These are phyloP conservation scores for Thereva nobilitata DNA, from an alignment of 2,888 invertebrate genomes.

Conservation along the genomic window DNA sequence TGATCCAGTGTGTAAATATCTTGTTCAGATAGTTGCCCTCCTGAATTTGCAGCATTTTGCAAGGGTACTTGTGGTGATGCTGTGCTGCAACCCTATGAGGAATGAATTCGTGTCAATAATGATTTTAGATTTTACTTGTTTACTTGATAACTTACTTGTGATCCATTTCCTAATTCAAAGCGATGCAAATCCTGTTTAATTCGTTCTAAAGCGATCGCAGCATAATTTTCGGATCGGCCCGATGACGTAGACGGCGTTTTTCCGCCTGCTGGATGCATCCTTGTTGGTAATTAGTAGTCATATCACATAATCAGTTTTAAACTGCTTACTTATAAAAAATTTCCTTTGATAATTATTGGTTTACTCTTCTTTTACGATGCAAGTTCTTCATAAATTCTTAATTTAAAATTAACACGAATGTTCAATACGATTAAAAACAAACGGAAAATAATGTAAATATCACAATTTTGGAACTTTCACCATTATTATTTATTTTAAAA, in stretches of 20 bases:
- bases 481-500: constrained; percentile 8
- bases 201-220: constrained; percentile 58
- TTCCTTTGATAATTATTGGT: constrained; percentile 13
- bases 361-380: neutral
- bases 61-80: constrained; percentile 41
- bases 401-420: neutral
- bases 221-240: constrained; percentile 59
- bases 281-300: constrained; percentile 57
- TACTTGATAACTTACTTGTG: constrained; percentile 49
- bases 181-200: constrained; percentile 59
- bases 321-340: constrained; percentile 30
- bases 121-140: neutral
- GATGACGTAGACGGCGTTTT: constrained; percentile 52
- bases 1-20: constrained; percentile 42
- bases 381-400: too few species aligned
- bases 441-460: constrained; percentile 24
- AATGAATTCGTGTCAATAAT: constrained; percentile 24
- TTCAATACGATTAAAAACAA: neutral
- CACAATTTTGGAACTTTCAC: constrained; percentile 34
- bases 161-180: constrained; percentile 58
- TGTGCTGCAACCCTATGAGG: constrained; percentile 37
- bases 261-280: constrained; percentile 60
- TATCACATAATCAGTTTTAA: constrained; percentile 52
- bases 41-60: constrained; percentile 40
- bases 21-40: constrained; percentile 42